Evolutionary conservation across 2,797 vertebrate genomes (phyloP).

Genomic region (Myripristis murdjan): DNA sequence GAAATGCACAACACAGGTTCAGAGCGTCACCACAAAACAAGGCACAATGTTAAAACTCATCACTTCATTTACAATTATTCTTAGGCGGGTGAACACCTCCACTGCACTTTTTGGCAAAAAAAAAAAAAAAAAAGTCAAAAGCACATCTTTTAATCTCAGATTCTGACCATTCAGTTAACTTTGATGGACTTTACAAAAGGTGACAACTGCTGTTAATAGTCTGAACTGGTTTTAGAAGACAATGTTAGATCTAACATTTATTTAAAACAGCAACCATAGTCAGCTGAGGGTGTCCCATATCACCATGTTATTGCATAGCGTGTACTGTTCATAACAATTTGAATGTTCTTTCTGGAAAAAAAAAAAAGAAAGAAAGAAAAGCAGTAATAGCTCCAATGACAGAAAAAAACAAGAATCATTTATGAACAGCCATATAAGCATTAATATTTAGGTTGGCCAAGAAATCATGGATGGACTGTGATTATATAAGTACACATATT

Average conservation of each 20-base stretch:
- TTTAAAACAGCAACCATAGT: not conserved
- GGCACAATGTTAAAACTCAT: slow-evolving; percentile 48
- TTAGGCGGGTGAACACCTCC: slow-evolving; percentile 28
- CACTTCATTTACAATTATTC: not conserved
- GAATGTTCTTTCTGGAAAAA: slow-evolving; percentile 1
- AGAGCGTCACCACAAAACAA: slow-evolving; percentile 41
- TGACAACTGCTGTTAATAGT: slow-evolving; percentile 6
- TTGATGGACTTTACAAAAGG: not conserved
- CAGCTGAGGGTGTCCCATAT: not conserved
- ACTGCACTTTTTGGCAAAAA: slow-evolving; percentile 3
- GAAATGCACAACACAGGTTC: slow-evolving; percentile 2
- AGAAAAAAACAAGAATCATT: not conserved
- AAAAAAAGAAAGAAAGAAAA: not conserved
- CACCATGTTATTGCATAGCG: slow-evolving; percentile 42
- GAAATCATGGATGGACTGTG: not conserved
- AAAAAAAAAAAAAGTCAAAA: too few relatives aligned
- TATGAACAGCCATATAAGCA: not conserved
- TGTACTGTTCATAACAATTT: not conserved
- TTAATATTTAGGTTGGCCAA: slow-evolving; percentile 3
- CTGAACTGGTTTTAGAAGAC: not conserved
- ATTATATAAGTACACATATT: slow-evolving; percentile 10
- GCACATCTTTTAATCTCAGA: not conserved
- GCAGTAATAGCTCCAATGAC: not conserved
- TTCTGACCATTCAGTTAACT: not conserved
- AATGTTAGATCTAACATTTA: not conserved